These are phyloP conservation scores for Toxostoma redivivum DNA, from an alignment of 2,113 vertebrate species.

Conservation along the genomic window DNA sequence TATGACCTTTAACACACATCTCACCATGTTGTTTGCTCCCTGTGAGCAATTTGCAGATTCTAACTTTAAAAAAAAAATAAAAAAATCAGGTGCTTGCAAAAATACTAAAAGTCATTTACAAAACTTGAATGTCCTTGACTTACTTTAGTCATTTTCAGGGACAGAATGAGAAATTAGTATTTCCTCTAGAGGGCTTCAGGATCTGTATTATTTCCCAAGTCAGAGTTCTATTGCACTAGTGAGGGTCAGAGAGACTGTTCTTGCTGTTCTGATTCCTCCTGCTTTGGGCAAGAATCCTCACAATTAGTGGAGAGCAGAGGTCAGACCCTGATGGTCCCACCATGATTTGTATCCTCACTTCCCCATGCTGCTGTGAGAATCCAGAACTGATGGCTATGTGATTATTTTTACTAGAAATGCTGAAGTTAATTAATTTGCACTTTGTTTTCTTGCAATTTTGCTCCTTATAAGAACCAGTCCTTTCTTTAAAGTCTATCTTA, in stretches of 20 bases:
- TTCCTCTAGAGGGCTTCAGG: constrained; percentile 55
- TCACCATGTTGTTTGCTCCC: background rate
- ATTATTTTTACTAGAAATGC: background rate
- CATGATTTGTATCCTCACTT: background rate
- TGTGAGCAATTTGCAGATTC: background rate
- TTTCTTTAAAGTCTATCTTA: background rate
- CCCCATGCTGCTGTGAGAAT: background rate
- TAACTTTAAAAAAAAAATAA: background rate
- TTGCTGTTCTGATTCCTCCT: background rate
- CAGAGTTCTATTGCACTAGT: background rate
- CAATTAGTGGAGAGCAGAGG: background rate
- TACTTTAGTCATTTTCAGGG: background rate
- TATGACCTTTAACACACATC: background rate
- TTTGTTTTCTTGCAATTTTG: background rate
- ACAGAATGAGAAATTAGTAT: constrained; percentile 14
- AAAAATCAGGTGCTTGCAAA: background rate
- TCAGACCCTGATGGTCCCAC: background rate
- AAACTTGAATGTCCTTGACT: background rate
- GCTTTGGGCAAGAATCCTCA: background rate
- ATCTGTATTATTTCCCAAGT: background rate
- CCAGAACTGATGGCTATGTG: background rate
- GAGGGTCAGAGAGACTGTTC: background rate
- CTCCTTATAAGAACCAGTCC: background rate
- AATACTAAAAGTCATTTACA: background rate
- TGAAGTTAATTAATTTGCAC: background rate